phyloP scores from a whole-genome alignment of 2,797 vertebrate species.

The Lepilemur ruficaudatus region DNA sequence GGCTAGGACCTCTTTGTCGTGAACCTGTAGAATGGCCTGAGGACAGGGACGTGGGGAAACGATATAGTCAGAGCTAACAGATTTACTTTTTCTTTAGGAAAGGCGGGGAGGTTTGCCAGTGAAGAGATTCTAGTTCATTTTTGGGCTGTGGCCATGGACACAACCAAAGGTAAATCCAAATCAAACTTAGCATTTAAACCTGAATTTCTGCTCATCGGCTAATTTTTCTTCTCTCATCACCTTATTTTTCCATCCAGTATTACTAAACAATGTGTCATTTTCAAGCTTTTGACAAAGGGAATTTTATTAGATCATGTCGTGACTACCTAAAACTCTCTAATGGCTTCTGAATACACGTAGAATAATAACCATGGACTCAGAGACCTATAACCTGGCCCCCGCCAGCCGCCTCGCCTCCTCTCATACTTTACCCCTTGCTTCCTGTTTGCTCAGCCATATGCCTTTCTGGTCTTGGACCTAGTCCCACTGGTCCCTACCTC shows the following conservation, averaged over 20 bases:
- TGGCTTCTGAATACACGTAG: neutral
- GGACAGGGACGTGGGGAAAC: neutral
- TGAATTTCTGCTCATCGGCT: neutral
- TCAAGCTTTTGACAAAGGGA: neutral
- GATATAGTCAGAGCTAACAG: accelerated
- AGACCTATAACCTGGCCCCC: too few relatives aligned
- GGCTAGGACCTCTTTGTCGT: constrained; percentile 95
- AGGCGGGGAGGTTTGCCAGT: too few relatives aligned
- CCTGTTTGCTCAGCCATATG: neutral
- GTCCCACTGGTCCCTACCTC: too few relatives aligned
- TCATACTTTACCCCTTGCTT: neutral
- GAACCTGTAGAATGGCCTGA: constrained; percentile 93
- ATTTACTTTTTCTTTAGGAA: neutral
- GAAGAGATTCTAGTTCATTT: neutral
- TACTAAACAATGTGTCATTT: neutral
- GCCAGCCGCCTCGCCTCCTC: neutral
- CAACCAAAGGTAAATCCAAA: neutral
- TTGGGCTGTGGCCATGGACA: neutral
- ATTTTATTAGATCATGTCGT: neutral
- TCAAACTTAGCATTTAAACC: neutral
- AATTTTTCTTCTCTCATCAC: neutral
- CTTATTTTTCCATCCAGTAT: neutral
- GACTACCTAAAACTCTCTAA: neutral
- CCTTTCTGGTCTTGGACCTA: neutral
- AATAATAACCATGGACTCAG: neutral